A percentile compares a stretch with the other conserved stretches of the same genome.
These are phyloP conservation scores for Gallinago paraguaiae DNA, from an alignment of 2,113 vertebrate genomes.

Conservation along the genomic window DNA sequence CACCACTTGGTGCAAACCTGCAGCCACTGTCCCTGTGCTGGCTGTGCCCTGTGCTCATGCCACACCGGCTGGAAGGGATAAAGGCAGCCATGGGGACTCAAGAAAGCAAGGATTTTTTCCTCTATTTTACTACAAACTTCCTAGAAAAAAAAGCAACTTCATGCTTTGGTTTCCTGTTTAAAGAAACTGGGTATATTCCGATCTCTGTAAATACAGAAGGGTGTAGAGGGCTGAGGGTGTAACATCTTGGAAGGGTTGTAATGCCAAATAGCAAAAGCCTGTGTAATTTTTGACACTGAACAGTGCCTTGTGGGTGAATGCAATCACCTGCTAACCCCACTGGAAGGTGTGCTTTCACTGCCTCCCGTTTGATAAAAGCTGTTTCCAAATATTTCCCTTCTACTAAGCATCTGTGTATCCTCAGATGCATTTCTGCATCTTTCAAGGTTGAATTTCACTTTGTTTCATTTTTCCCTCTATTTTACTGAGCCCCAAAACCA, in stretches of 20 bases:
- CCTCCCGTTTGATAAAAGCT: background rate
- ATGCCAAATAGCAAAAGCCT: background rate
- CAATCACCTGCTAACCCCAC: accelerated
- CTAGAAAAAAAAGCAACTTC: background rate
- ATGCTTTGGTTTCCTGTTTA: background rate
- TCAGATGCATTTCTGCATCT: background rate
- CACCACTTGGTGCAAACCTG: background rate
- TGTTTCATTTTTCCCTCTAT: background rate
- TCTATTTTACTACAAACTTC: background rate
- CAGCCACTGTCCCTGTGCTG: background rate
- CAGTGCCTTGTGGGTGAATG: accelerated
- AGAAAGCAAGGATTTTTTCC: background rate
- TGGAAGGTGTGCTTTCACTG: background rate
- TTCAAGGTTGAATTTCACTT: background rate
- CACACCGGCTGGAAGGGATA: background rate
- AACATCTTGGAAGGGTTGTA: background rate
- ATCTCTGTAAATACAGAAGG: background rate
- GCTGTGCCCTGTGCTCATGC: background rate
- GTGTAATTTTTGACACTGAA: background rate
- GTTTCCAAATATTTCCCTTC: background rate
- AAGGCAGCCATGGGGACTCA: background rate
- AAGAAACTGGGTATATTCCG: background rate
- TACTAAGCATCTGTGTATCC: background rate
- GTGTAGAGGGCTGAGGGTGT: background rate
- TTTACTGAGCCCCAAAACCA: background rate